phyloP scores from a whole-genome alignment of 2,888 invertebrate species.

The Pachydiplax longipennis region DNA sequence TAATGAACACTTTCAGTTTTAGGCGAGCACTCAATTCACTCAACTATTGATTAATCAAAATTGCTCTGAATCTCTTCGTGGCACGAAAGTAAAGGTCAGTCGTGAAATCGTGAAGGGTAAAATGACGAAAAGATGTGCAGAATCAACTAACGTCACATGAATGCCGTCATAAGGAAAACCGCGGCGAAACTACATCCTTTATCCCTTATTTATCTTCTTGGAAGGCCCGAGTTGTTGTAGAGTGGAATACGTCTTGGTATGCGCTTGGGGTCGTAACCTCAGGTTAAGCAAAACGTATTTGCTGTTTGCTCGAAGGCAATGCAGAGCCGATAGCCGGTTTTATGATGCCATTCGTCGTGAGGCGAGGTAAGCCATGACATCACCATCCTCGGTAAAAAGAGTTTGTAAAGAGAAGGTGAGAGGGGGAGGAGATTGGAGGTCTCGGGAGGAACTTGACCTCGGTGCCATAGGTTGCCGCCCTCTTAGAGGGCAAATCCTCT shows the following conservation, averaged over 20 bases:
- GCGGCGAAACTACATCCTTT: background rate
- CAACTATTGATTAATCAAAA: too few relatives aligned
- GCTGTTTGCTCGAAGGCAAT: background rate
- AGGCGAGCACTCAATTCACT: too few relatives aligned
- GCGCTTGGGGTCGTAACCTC: background rate
- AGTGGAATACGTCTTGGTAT: background rate
- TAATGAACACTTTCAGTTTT: too few relatives aligned
- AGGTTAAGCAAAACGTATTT: background rate
- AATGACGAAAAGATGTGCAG: background rate
- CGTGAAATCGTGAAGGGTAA: background rate
- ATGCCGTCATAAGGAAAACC: background rate
- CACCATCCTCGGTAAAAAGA: background rate
- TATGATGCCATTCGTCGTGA: background rate
- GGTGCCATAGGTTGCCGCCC: background rate
- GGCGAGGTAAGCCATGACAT: background rate
- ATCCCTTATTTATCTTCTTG: background rate
- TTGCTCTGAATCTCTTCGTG: background rate
- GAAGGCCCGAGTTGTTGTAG: background rate
- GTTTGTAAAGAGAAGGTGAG: background rate
- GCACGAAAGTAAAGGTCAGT: background rate
- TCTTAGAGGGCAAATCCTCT: background rate
- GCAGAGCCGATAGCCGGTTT: background rate
- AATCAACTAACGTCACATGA: background rate
- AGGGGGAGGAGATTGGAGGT: background rate
- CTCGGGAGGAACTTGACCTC: background rate